Base-by-base conservation (phyloP, 2,797 vertebrate genomes). In the Pantherophis alleghaniensis region DNA sequence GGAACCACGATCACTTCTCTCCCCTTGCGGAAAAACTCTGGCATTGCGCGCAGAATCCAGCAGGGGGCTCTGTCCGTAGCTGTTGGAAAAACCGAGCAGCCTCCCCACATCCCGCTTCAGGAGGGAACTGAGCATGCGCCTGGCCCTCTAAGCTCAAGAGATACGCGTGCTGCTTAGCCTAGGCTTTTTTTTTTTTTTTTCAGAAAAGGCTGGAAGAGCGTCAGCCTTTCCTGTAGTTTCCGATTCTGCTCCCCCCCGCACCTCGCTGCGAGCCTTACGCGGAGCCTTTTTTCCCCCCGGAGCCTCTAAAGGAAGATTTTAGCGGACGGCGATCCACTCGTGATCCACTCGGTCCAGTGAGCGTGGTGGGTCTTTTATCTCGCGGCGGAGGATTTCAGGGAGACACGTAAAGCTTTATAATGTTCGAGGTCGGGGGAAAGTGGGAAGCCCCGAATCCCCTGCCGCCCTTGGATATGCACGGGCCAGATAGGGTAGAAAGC, bases 141-240 rank as follows among this genome's bases (percentile, higher is more conserved):
- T 69, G 13, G 5, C 28, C 16, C 5, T 32, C 12, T n/a, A 0
- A 0, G 63, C 28, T 6, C 28, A 0, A 32, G 63, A n/a, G 28
- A n/a, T n/a, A 14, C 63, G 28, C 28, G 5, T 16, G 63, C 5
- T n/a, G 28, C 5, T 3, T 42, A 42, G 42, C 2, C 63, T 14
- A 1, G 13, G 63, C 5, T 2, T 69, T 66, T 63, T n/a, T n/a
- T 28, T 66, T 28, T 66, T 66, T 12, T 12, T 56, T 56, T 56
- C 28, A n/a, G 28, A 13, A 66, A 5, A 66, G 28, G 28, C 28
- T 66, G 63, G 2, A n/a, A 66, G 28, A n/a, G 28, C 12, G 61
- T 66, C 4, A n/a, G 4, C 12, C 28, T n/a, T n/a, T 14, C 63
- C 5, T 66, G 63, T 14, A 66, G 28, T 66, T 66, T 66, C 5